Conservation (phyloP, 1,140 invertebrate species). For the Heliconius eleuchia region DNA sequence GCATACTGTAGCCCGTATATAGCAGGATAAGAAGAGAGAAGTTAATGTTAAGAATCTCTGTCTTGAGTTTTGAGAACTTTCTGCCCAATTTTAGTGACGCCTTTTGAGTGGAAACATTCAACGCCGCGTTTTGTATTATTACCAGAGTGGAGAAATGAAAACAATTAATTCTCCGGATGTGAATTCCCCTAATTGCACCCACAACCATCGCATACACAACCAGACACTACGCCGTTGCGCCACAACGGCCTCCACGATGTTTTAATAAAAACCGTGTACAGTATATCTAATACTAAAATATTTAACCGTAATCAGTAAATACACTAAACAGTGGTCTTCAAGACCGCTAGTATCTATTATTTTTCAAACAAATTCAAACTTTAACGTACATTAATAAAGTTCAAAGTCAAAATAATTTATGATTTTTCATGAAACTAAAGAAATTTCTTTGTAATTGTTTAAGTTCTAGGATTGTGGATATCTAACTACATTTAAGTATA, state of each 20-base stretch:
- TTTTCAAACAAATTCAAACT: not conserved
- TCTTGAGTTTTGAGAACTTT: too few relatives aligned
- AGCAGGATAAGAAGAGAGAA: too few relatives aligned
- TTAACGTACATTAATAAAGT: not conserved
- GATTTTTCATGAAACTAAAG: slow-evolving; percentile 4
- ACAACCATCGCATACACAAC: too few relatives aligned
- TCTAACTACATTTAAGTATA: not conserved
- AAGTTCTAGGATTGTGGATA: not conserved
- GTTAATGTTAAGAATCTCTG: too few relatives aligned
- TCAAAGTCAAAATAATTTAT: not conserved
- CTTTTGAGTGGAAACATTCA: too few relatives aligned
- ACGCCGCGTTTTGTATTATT: too few relatives aligned
- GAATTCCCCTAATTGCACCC: too few relatives aligned
- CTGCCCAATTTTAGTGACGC: too few relatives aligned
- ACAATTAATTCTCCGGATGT: too few relatives aligned
- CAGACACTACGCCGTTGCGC: too few relatives aligned
- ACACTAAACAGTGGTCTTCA: not conserved
- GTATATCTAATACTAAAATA: not conserved
- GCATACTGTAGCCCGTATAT: too few relatives aligned
- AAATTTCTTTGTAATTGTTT: not conserved
- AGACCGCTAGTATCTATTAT: not conserved
- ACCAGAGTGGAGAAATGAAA: too few relatives aligned
- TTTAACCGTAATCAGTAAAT: not conserved
- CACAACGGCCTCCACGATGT: not conserved
- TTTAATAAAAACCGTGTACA: not conserved